Conservation (phyloP, 2,888 invertebrate genomes). For the Cerceris rybyensis region DNA sequence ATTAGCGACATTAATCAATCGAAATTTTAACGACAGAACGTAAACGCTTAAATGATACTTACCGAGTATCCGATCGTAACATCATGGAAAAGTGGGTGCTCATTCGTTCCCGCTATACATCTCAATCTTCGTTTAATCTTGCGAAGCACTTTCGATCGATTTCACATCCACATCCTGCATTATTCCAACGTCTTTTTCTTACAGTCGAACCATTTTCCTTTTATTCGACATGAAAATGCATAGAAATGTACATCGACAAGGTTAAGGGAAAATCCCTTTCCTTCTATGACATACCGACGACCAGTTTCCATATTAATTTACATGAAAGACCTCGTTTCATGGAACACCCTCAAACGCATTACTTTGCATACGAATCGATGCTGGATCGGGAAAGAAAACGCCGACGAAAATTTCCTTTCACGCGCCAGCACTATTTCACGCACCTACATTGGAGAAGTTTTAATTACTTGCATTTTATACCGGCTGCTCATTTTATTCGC, state of each 20-base stretch:
- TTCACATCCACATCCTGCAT: conserved; percentile 20
- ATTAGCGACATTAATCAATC: background rate
- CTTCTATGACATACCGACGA: conserved; percentile 25
- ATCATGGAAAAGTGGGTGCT: background rate
- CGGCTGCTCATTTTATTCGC: no score
- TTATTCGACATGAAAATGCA: conserved; percentile 45
- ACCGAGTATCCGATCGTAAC: conserved; percentile 3
- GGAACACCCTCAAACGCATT: conserved; percentile 42
- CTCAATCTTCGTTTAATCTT: conserved; percentile 51
- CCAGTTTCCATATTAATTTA: conserved; percentile 57
- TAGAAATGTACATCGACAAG: conserved; percentile 45
- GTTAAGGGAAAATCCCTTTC: background rate
- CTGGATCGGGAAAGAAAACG: conserved; percentile 39
- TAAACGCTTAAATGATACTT: conserved; percentile 17
- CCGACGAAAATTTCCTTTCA: conserved; percentile 24
- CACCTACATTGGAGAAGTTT: conserved; percentile 32
- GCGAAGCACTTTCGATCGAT: conserved; percentile 36
- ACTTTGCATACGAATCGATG: conserved; percentile 60
- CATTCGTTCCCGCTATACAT: conserved; percentile 30
- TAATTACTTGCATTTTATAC: conserved; percentile 41
- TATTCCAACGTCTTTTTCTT: background rate
- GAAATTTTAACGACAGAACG: conserved; percentile 14
- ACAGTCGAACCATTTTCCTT: conserved; percentile 24
- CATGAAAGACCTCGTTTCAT: conserved; percentile 26
- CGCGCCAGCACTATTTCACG: background rate